Evolutionary conservation across 2,113 vertebrate species (phyloP).

Genomic region (Ivindomyrus marchei): DNA sequence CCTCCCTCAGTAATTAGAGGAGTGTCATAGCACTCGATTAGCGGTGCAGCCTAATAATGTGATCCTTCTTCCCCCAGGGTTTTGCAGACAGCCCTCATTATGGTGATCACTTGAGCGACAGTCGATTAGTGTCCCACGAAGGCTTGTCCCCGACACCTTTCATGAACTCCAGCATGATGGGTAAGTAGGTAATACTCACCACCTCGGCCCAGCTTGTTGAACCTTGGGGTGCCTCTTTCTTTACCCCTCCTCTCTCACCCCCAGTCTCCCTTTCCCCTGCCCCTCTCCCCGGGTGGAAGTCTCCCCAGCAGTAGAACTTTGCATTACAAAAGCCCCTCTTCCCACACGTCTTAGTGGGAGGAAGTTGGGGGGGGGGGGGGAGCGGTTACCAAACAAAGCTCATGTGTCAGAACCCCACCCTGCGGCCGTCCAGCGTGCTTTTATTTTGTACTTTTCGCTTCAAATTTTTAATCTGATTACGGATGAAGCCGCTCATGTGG

Average conservation of each 20-base stretch:
- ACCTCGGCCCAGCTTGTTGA: conserved; percentile 41
- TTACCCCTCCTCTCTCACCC: conserved; percentile 18
- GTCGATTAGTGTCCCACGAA: conserved; percentile 96
- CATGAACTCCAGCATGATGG: conserved; percentile 95
- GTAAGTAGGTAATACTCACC: conserved; percentile 83
- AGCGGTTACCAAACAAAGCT: conserved; percentile 37
- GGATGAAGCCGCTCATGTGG: neutral
- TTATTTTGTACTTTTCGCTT: conserved; percentile 4
- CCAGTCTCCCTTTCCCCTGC: conserved; percentile 39
- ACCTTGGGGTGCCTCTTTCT: conserved; percentile 38
- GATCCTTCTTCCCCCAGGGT: conserved; percentile 76
- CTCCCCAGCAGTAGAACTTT: conserved; percentile 61
- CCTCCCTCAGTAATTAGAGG: conserved; percentile 65
- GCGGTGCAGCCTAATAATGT: conserved; percentile 71
- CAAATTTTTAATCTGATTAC: conserved; percentile 7
- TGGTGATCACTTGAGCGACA: conserved; percentile 95
- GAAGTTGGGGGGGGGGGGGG: conserved; percentile 9
- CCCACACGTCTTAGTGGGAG: conserved; percentile 36
- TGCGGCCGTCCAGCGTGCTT: conserved; percentile 18
- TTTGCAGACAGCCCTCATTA: conserved; percentile 98
- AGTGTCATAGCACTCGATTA: conserved; percentile 75
- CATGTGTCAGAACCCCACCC: conserved; percentile 34
- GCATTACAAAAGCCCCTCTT: conserved; percentile 51
- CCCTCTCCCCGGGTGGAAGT: conserved; percentile 43
- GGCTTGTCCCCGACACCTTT: conserved; percentile 98